Evolutionary conservation across 2,888 invertebrate species (phyloP), one percentile per base, ranked within the genome.

Genomic region (Mechanitis mazaeus): DNA sequence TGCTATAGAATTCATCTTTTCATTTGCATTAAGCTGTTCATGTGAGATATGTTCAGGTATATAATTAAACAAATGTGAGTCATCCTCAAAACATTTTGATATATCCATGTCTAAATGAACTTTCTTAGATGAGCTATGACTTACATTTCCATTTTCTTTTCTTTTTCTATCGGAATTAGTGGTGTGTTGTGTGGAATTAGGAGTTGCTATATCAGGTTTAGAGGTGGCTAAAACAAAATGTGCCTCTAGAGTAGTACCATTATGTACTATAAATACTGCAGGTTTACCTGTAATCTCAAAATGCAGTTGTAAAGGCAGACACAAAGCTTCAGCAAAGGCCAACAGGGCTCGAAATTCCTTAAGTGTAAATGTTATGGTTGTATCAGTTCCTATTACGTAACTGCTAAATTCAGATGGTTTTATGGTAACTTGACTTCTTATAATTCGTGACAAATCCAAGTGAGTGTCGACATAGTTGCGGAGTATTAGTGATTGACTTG

Each of bases 341-440:
- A 97, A 82, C 20, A 96, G 91, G 1, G 97, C 95, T 77, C 94
- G 89, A 61, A 97, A 93, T 76, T 97, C 97, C 80, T 95, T 96
- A 58, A 97, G 84, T 67, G 96, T 95, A 82, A 97, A 97, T 68
- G 97, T 97, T 42, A 97, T 92, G 33, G 92, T 91, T 0, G 94
- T 93, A 71, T 94, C 94, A 59, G 91, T 80, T 1, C 85, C 90
- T 71, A 95, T 92, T 62, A 80, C 83, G 74, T 93, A 96, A 58
- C 90, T 87, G 64, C 93, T 93, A 91, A 96, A 96, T 81, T 96
- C 96, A 54, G 92, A 91, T 3, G 93, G 87, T 67, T 93, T 93
- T 42, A 97, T 83, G 60, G 91, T 93, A 33, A 97, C 86, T 78
- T 96, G 96, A 1, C 97, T 96, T 67, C 95, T 91, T 77, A 95